Percentiles rank a stretch among this genome's conserved stretches.
Conservation (phyloP, 1,140 invertebrate species). For the Papilio glaucus region DNA sequence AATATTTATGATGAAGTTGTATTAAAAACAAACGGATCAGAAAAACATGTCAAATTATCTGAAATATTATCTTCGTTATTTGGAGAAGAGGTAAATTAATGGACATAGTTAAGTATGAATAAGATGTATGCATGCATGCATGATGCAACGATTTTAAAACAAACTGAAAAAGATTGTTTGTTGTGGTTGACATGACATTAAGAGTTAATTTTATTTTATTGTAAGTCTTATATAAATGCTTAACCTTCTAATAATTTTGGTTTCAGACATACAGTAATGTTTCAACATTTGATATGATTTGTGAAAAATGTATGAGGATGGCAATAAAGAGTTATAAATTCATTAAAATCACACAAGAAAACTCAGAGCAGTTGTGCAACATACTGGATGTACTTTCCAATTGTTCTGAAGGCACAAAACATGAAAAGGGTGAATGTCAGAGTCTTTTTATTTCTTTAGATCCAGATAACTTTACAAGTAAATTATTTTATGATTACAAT, state of each 20-base stretch:
- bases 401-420: constrained; percentile 48
- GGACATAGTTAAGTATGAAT: too few relatives aligned
- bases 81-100: constrained; percentile 50
- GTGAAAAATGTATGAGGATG: constrained; percentile 54
- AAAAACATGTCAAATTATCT: constrained; percentile 48
- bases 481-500: constrained; percentile 58
- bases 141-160: too few relatives aligned
- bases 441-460: constrained; percentile 60
- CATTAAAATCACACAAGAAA: constrained; percentile 50
- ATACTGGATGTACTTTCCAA: constrained; percentile 47
- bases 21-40: constrained; percentile 46
- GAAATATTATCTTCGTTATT: constrained; percentile 52
- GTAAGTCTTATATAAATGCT: background rate
- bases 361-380: constrained; percentile 49
- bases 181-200: too few relatives aligned
- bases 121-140: too few relatives aligned
- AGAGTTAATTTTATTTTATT: too few relatives aligned
- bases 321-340: constrained; percentile 62
- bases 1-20: constrained; percentile 55
- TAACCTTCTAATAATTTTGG: constrained; percentile 38
- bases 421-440: constrained; percentile 46
- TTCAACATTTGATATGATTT: constrained; percentile 53
- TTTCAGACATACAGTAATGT: constrained; percentile 58
- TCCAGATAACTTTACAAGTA: constrained; percentile 48
- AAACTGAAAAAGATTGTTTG: too few relatives aligned